phyloP scores from a whole-genome alignment of 1,140 invertebrate species.

The Papilio polytes region DNA sequence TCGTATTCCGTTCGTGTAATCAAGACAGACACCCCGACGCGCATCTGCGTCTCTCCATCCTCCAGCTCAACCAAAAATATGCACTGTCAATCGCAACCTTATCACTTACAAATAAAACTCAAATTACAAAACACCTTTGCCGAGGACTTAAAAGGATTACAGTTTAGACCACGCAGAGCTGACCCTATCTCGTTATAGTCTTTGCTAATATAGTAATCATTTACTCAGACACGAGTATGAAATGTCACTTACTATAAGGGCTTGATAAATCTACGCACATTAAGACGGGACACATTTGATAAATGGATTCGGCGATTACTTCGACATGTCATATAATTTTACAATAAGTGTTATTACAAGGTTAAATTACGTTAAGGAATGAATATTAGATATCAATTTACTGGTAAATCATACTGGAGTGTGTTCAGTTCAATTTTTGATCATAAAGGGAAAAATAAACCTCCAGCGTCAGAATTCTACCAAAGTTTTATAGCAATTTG shows the following conservation, averaged over 20 bases:
- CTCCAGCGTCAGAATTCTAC: too few species aligned
- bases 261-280: slow-evolving; percentile 57
- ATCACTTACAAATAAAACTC: slow-evolving; percentile 39
- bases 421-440: too few species aligned
- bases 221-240: slow-evolving; percentile 49
- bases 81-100: slow-evolving; percentile 47
- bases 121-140: slow-evolving; percentile 39
- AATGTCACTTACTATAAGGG: slow-evolving; percentile 46
- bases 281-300: slow-evolving; percentile 55
- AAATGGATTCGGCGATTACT: slow-evolving; percentile 59
- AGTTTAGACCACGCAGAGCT: slow-evolving; percentile 46
- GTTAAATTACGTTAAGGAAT: not conserved
- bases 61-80: slow-evolving; percentile 41
- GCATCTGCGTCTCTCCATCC: slow-evolving; percentile 64
- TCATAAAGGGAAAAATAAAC: too few species aligned
- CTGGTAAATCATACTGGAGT: not conserved
- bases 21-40: slow-evolving; percentile 69
- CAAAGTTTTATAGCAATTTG: too few species aligned
- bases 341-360: slow-evolving; percentile 28
- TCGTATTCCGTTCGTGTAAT: slow-evolving; percentile 71
- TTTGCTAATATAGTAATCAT: slow-evolving; percentile 46
- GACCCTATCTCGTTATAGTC: slow-evolving; percentile 42
- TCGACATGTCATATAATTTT: slow-evolving; percentile 51
- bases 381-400: not conserved
- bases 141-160: slow-evolving; percentile 64